Evolutionary conservation across 2,888 invertebrate species (phyloP).

Genomic region (Melinopterus prodromus): DNA sequence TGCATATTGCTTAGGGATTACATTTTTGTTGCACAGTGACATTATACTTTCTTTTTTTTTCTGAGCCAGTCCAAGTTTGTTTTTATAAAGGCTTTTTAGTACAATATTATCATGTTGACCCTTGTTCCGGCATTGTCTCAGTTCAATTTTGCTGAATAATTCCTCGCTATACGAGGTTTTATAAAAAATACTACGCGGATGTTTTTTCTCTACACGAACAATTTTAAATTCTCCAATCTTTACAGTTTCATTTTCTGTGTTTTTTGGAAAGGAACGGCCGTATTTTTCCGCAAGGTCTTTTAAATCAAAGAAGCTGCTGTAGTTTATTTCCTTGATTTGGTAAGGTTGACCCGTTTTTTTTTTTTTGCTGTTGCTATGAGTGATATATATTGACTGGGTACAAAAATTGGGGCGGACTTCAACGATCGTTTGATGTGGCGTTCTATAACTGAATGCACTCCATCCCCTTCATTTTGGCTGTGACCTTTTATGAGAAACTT

Average conservation of each 20-base stretch:
- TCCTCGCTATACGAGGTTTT: background rate
- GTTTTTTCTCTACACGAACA: background rate
- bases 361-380: constrained; percentile 36
- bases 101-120: constrained; percentile 12
- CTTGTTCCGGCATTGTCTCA: constrained; percentile 4
- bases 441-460: constrained; percentile 36
- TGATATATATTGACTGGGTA: constrained; percentile 32
- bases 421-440: constrained; percentile 34
- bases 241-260: constrained; percentile 12
- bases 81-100: constrained; percentile 23
- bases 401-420: constrained; percentile 39
- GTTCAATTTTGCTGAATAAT: background rate
- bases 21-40: constrained; percentile 9
- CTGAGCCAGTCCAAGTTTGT: constrained; percentile 9
- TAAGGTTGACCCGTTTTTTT: constrained; percentile 36
- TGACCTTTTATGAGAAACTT: constrained; percentile 28
- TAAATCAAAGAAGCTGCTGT: constrained; percentile 35
- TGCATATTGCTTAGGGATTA: constrained; percentile 22
- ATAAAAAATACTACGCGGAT: background rate
- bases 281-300: constrained; percentile 19
- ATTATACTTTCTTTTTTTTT: constrained; percentile 18
- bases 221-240: constrained; percentile 18
- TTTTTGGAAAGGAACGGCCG: constrained; percentile 9
- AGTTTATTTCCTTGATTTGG: constrained; percentile 32
- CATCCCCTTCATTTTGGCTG: constrained; percentile 30